phyloP scores from a whole-genome alignment of 2,797 vertebrate species.

The Bradypodion pumilum region DNA sequence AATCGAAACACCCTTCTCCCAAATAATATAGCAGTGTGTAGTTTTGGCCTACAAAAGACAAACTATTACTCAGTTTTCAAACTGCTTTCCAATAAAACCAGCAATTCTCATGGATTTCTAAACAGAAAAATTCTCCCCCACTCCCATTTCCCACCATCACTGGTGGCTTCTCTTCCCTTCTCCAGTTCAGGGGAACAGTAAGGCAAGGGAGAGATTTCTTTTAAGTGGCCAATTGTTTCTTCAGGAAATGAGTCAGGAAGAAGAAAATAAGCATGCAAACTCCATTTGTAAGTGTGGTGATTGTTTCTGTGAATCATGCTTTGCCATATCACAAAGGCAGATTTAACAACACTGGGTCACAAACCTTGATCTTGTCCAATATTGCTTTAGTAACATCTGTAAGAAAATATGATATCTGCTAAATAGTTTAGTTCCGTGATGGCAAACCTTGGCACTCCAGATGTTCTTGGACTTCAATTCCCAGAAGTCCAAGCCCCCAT shows the following conservation, averaged over 20 bases:
- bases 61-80: slow-evolving; percentile 15
- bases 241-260: background rate
- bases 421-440: too few species aligned
- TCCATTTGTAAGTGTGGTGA: background rate
- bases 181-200: slow-evolving; percentile 18
- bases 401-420: background rate
- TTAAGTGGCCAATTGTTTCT: slow-evolving; percentile 1
- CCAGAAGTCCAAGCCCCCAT: too few species aligned
- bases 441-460: too few species aligned
- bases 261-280: background rate
- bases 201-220: slow-evolving; percentile 8
- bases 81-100: background rate
- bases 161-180: background rate
- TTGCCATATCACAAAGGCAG: background rate
- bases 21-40: background rate
- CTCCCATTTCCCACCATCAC: background rate
- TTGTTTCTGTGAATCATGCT: background rate
- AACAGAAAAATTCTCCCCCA: background rate
- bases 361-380: background rate
- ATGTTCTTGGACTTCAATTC: too few species aligned
- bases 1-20: background rate
- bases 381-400: background rate
- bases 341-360: background rate
- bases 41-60: slow-evolving; percentile 13
- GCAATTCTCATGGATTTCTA: slow-evolving; percentile 17